Conservation (phyloP, 1,140 invertebrate genomes). For the Hypsibius dujardini region DNA sequence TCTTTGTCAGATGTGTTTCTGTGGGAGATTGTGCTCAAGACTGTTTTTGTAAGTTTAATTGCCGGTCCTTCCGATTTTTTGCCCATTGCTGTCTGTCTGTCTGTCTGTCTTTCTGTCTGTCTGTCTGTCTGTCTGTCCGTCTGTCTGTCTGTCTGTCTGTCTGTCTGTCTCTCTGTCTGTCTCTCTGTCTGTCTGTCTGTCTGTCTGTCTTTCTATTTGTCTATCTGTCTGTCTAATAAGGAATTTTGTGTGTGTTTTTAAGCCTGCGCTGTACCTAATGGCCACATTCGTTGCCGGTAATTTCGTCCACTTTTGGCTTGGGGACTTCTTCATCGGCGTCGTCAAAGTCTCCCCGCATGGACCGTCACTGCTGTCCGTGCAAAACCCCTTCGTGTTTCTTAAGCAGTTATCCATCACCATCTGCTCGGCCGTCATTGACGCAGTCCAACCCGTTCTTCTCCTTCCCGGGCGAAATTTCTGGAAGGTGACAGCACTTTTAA, state of each 20-base stretch:
- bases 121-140: no score
- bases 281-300: background rate
- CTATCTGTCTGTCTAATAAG: background rate
- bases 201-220: background rate
- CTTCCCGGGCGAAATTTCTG: background rate
- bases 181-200: background rate
- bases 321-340: conserved; percentile 4
- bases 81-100: no score
- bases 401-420: background rate
- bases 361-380: background rate
- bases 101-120: no score
- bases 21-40: background rate
- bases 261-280: background rate
- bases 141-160: no score
- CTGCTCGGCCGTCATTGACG: background rate
- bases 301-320: background rate
- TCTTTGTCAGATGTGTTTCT: background rate
- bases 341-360: background rate
- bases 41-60: background rate
- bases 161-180: background rate
- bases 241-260: background rate
- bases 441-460: background rate
- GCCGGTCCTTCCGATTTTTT: background rate
- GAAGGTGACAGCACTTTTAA: background rate
- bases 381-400: background rate